Conservation (phyloP, 2,888 invertebrate species). For the Hermodice carunculata region DNA sequence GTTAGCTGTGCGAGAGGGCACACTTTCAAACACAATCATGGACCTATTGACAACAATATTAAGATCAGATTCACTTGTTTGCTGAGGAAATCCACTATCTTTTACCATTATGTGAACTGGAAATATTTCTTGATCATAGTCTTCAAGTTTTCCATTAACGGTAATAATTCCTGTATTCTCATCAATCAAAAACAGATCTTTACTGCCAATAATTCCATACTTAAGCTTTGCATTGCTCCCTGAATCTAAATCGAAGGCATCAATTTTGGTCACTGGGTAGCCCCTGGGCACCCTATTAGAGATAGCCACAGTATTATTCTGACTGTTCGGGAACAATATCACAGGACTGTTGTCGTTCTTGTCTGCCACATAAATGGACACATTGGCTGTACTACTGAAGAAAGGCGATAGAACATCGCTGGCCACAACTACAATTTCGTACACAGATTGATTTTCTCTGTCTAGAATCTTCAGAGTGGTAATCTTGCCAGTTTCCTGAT, state of each 20-base stretch:
- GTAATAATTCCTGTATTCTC: slow-evolving; percentile 11
- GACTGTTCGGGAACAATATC: slow-evolving; percentile 18
- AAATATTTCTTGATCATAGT: slow-evolving; percentile 6
- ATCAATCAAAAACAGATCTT: slow-evolving; percentile 13
- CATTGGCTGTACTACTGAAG: slow-evolving; percentile 5
- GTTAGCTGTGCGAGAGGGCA: too few relatives aligned
- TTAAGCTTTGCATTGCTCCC: slow-evolving; percentile 10
- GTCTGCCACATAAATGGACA: slow-evolving; percentile 19
- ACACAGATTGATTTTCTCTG: slow-evolving; percentile 24
- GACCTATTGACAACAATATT: slow-evolving; percentile 29
- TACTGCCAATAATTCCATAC: slow-evolving; percentile 12
- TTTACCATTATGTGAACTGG: slow-evolving; percentile 17
- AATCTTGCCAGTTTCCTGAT: slow-evolving; percentile 27
- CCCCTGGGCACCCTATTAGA: slow-evolving; percentile 17
- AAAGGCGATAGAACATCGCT: slow-evolving; percentile 6
- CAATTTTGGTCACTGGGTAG: slow-evolving; percentile 10
- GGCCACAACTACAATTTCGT: slow-evolving; percentile 26
- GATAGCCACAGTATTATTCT: slow-evolving; percentile 12
- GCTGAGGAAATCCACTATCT: slow-evolving; percentile 22
- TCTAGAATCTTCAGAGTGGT: slow-evolving; percentile 25
- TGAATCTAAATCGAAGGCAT: slow-evolving; percentile 17
- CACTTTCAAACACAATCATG: too few relatives aligned
- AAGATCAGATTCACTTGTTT: slow-evolving; percentile 14
- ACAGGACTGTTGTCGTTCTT: slow-evolving; percentile 21
- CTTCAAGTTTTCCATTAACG: slow-evolving; percentile 5